Conservation (phyloP, 2,113 vertebrate species). For the Procavia capensis region DNA sequence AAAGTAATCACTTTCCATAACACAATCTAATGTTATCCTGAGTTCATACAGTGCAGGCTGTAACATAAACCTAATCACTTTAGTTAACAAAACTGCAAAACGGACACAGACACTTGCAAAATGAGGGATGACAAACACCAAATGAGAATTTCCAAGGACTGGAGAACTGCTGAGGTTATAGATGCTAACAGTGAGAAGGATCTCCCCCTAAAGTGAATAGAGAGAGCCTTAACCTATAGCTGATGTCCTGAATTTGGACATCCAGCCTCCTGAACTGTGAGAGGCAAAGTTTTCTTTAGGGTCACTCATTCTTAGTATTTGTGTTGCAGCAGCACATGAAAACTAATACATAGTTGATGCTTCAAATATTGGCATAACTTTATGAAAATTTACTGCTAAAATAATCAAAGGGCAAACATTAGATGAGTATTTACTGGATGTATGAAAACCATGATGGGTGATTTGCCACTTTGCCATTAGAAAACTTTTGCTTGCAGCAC, state of each 20-base stretch:
- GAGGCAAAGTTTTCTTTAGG: too few relatives aligned
- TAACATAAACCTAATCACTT: not conserved
- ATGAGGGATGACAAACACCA: not conserved
- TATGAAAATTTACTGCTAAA: not conserved
- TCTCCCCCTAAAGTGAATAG: not conserved
- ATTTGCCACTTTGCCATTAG: not conserved
- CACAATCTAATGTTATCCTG: not conserved
- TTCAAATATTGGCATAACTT: not conserved
- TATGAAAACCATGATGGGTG: not conserved
- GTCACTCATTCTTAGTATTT: too few relatives aligned
- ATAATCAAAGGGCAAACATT: not conserved
- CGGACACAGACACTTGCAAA: not conserved
- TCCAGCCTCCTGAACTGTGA: not conserved
- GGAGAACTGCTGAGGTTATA: not conserved
- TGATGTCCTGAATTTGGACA: not conserved
- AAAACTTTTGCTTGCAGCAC: not conserved
- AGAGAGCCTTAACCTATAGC: not conserved
- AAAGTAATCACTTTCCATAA: not conserved
- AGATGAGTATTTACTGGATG: not conserved
- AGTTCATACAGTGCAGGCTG: not conserved
- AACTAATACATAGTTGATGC: not conserved
- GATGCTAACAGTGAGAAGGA: not conserved
- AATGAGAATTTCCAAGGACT: not conserved
- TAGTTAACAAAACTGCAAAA: not conserved
- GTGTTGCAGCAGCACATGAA: too few relatives aligned